A percentile compares a stretch with the other conserved stretches of the same genome.
Evolutionary conservation across 2,888 invertebrate species (phyloP).

Genomic region (Pelosia muscerda): DNA sequence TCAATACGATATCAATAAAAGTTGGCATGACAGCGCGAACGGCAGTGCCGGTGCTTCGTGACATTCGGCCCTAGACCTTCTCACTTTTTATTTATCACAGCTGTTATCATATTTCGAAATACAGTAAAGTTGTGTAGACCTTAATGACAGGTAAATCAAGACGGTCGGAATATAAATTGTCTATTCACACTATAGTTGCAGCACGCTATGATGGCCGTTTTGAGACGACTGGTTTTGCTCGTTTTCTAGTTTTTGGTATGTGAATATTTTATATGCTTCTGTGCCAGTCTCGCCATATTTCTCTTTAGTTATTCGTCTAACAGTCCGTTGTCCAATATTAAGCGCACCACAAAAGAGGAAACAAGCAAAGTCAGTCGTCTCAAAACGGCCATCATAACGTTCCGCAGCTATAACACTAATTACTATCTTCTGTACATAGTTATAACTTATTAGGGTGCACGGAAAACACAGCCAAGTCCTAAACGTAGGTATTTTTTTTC

Average conservation of each 20-base stretch:
- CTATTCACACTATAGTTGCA: background rate
- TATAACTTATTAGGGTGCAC: background rate
- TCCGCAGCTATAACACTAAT: no score
- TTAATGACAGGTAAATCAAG: background rate
- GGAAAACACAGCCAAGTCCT: background rate
- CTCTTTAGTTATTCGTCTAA: no score
- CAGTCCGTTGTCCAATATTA: no score
- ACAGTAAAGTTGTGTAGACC: background rate
- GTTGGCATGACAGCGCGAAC: constrained; percentile 40
- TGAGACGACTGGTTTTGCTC: no score
- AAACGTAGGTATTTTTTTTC: background rate
- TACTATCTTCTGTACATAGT: background rate
- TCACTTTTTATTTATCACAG: constrained; percentile 32
- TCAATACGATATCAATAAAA: constrained; percentile 77
- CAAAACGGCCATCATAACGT: no score
- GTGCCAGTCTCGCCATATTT: no score
- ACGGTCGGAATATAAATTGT: background rate
- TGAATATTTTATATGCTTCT: no score
- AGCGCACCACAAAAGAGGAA: no score
- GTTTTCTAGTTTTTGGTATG: no score
- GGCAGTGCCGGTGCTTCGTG: constrained; percentile 22
- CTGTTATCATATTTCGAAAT: constrained; percentile 21
- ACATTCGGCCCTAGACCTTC: constrained; percentile 60
- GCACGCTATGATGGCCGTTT: no score
- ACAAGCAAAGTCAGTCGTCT: no score